Conservation (phyloP, 2,888 invertebrate species). For the Nomada flava region DNA sequence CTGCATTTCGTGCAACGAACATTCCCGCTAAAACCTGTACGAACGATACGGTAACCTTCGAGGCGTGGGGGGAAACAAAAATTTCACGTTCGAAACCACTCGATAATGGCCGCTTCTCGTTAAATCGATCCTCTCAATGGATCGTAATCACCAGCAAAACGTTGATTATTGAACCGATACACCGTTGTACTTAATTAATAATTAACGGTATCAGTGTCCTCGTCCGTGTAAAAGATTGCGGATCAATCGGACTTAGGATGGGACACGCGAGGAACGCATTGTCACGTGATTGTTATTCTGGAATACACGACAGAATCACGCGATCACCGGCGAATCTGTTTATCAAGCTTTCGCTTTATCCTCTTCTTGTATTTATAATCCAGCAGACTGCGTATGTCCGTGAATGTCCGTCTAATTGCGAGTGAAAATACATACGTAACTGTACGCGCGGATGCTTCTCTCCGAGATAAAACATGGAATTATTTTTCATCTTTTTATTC, state of each 20-base stretch:
- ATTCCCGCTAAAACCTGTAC: not conserved
- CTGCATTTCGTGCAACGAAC: not conserved
- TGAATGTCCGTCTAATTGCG: not conserved
- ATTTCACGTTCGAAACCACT: not conserved
- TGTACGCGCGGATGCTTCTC: not conserved
- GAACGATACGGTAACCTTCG: not conserved
- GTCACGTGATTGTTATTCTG: conserved; percentile 68
- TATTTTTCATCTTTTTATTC: conserved; percentile 6
- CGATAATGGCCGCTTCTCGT: not conserved
- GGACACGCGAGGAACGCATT: conserved; percentile 68
- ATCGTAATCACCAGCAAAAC: conserved; percentile 8
- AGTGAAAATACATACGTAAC: not conserved
- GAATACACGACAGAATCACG: conserved; percentile 53
- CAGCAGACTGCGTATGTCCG: conserved; percentile 10
- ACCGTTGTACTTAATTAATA: conserved; percentile 50
- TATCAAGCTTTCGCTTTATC: conserved; percentile 28
- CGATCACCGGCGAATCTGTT: conserved; percentile 60
- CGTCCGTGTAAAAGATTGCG: conserved; percentile 56
- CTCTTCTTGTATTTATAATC: conserved; percentile 14
- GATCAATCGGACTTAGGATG: conserved; percentile 53
- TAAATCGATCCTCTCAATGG: conserved; percentile 19
- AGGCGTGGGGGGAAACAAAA: not conserved
- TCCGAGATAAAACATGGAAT: not conserved
- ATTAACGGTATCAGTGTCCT: conserved; percentile 57
- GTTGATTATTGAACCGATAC: conserved; percentile 46